Conservation (phyloP, 2,888 invertebrate species). For the Nephrotoma flavescens region DNA sequence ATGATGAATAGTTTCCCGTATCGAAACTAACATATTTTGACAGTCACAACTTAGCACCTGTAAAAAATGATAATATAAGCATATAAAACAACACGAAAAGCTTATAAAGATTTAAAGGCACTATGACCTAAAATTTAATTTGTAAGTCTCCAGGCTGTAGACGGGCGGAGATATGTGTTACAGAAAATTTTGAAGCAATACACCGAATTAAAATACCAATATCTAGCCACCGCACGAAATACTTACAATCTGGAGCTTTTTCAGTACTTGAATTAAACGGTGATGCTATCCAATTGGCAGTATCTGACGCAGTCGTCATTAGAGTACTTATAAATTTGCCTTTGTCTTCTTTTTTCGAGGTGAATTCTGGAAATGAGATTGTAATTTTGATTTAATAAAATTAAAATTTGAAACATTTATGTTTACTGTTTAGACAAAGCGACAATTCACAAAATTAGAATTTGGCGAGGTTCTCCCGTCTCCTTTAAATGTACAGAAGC, state of each 20-base stretch:
- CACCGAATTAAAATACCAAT: background rate
- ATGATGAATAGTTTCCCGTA: background rate
- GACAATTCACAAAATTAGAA: background rate
- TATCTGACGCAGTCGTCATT: background rate
- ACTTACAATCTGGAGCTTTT: background rate
- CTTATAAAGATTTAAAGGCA: background rate
- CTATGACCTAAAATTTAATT: background rate
- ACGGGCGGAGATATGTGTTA: background rate
- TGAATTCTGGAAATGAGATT: background rate
- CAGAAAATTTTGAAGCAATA: background rate
- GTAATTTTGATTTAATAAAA: background rate
- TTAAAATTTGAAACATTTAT: background rate
- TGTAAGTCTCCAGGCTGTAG: background rate
- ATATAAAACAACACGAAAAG: background rate
- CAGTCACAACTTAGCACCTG: background rate
- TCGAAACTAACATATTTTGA: background rate
- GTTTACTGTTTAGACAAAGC: background rate
- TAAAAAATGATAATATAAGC: background rate
- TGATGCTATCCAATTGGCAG: background rate
- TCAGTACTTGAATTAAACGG: background rate
- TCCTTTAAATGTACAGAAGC: background rate
- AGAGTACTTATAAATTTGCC: background rate
- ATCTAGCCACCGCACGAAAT: background rate
- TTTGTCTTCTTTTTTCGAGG: background rate
- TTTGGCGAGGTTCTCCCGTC: background rate